phyloP scores from a whole-genome alignment of 2,797 vertebrate species.

The Pyrocephalus nanus region DNA sequence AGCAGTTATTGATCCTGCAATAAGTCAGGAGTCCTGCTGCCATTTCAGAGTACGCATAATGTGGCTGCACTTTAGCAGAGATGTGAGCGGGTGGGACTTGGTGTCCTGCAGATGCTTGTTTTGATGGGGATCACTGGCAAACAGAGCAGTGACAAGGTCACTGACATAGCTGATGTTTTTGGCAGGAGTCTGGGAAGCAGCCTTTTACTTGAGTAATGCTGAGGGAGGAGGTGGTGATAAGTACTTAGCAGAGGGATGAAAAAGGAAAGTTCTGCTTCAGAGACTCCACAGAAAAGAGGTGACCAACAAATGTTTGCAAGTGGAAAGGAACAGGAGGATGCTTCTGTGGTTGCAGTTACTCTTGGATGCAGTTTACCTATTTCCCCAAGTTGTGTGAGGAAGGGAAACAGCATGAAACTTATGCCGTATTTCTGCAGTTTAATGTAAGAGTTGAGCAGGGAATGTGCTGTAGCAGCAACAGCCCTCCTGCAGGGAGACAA shows the following conservation, averaged over 20 bases:
- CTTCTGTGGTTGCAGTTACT: neutral
- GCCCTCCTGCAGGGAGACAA: neutral
- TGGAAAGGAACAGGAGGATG: neutral
- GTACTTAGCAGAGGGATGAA: neutral
- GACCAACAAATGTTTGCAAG: neutral
- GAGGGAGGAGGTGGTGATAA: neutral
- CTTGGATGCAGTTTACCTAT: neutral
- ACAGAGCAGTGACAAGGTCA: neutral
- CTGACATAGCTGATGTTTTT: neutral
- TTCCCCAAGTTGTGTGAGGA: neutral
- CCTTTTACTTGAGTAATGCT: neutral
- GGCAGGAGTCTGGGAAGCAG: neutral
- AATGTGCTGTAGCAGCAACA: neutral
- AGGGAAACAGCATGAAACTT: neutral
- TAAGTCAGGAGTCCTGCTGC: neutral
- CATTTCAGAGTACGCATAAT: accelerated
- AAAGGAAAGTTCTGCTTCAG: neutral
- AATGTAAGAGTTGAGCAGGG: neutral
- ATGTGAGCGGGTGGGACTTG: neutral
- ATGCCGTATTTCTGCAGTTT: neutral
- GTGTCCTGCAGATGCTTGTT: neutral
- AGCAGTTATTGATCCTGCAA: neutral
- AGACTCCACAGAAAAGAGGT: neutral
- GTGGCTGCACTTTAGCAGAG: neutral
- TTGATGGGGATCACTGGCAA: neutral